Conservation (phyloP, 2,797 vertebrate genomes). For the Cyclura pinguis region DNA sequence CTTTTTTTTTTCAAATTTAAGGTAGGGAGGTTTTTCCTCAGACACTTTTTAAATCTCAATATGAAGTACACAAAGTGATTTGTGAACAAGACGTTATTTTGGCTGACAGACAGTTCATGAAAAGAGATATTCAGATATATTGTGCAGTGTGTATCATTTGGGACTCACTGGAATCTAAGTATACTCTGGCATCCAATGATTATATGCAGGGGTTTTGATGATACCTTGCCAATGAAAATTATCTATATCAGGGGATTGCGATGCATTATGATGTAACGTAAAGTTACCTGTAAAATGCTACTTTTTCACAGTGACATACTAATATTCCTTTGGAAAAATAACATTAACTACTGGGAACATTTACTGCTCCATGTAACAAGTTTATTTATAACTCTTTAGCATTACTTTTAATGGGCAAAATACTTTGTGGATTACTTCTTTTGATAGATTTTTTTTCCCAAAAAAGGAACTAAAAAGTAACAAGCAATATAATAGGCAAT, state of each 20-base stretch:
- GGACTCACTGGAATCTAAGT: background rate
- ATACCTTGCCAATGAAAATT: background rate
- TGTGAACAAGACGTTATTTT: background rate
- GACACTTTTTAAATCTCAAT: background rate
- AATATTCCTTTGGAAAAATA: background rate
- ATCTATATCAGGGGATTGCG: background rate
- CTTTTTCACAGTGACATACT: background rate
- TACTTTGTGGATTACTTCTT: background rate
- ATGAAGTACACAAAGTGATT: background rate
- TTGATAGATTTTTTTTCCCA: background rate
- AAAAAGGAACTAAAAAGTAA: background rate
- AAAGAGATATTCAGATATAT: background rate
- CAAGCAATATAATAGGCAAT: background rate
- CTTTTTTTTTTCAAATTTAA: background rate
- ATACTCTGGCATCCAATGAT: background rate
- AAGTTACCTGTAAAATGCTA: too few relatives aligned
- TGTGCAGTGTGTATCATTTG: background rate
- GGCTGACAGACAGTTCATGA: conserved; percentile 26
- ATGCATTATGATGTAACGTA: too few relatives aligned
- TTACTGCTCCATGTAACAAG: background rate
- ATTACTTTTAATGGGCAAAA: background rate
- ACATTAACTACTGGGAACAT: background rate
- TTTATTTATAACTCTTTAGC: background rate
- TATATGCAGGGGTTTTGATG: background rate
- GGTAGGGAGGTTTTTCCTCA: background rate